A percentile compares a stretch with the other conserved stretches of the same genome.
phyloP scores from a whole-genome alignment of 2,888 invertebrate species.

The Caenorhabditis panamensis region DNA sequence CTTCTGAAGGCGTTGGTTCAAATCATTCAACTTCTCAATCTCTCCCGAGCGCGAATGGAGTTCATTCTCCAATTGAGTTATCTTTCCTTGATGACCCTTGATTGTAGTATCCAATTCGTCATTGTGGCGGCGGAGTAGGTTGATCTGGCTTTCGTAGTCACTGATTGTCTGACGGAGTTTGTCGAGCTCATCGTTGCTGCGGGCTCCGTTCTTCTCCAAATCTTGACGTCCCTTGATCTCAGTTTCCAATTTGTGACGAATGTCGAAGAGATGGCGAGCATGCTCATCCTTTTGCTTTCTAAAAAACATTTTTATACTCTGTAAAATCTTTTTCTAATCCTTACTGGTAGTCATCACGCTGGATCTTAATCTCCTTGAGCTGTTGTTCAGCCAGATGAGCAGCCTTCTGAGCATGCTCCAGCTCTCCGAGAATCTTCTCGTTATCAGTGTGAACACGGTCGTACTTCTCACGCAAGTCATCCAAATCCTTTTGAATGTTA shows the following conservation, averaged over 20 bases:
- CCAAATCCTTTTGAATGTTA: constrained; percentile 72
- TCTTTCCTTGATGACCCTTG: constrained; percentile 79
- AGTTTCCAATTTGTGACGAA: constrained; percentile 74
- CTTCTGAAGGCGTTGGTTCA: constrained; percentile 78
- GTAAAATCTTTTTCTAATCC: constrained; percentile 17
- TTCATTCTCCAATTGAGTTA: constrained; percentile 78
- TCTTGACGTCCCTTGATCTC: constrained; percentile 72
- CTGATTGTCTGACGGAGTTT: constrained; percentile 73
- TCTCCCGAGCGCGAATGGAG: constrained; percentile 74
- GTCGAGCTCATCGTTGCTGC: constrained; percentile 77
- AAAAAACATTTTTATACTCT: constrained; percentile 16
- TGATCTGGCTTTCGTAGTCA: constrained; percentile 77
- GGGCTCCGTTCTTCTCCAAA: constrained; percentile 64
- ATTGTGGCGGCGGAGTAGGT: constrained; percentile 78
- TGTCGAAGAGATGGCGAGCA: constrained; percentile 74
- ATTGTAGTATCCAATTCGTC: constrained; percentile 80
- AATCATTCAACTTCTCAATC: constrained; percentile 77
- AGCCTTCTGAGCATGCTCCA: constrained; percentile 70
- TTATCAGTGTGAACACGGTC: constrained; percentile 72
- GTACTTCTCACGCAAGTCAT: constrained; percentile 70
- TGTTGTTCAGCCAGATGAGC: constrained; percentile 75
- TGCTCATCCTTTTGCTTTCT: constrained; percentile 79
- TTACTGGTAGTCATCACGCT: constrained; percentile 78
- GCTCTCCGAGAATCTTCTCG: constrained; percentile 68
- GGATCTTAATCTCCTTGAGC: constrained; percentile 77